Conservation (phyloP, 2,113 vertebrate genomes). For the Meleagris gallopavo region DNA sequence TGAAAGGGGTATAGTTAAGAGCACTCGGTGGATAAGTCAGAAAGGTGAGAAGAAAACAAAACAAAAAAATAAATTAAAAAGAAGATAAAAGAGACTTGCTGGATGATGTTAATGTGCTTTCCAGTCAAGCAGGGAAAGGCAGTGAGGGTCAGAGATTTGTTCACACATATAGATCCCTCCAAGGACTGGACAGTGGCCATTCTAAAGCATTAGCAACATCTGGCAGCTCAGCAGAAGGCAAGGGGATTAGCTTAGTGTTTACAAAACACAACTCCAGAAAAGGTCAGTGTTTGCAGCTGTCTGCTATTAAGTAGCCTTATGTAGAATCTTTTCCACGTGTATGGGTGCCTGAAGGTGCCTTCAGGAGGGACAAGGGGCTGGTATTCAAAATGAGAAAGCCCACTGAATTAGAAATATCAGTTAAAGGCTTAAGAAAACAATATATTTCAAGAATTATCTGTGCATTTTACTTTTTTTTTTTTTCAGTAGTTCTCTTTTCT, state of each 20-base stretch:
- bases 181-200: not conserved
- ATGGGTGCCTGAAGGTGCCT: slow-evolving; percentile 64
- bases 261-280: slow-evolving; percentile 32
- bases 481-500: not conserved
- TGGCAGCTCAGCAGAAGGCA: slow-evolving; percentile 52
- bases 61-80: not conserved
- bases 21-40: not conserved
- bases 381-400: slow-evolving; percentile 47
- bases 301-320: slow-evolving; percentile 63
- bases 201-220: slow-evolving; percentile 43
- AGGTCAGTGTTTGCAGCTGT: slow-evolving; percentile 71
- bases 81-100: not conserved
- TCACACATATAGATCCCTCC: not conserved
- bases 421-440: not conserved
- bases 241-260: slow-evolving; percentile 42
- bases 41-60: not conserved
- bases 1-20: not conserved
- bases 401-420: not conserved
- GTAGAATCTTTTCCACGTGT: slow-evolving; percentile 51
- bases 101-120: not conserved
- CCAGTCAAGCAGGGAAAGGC: not conserved
- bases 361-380: not conserved
- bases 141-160: not conserved
- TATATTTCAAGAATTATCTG: not conserved
- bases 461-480: not conserved